A percentile compares a stretch with the other conserved stretches of the same genome.
These are phyloP conservation scores for Hemiscyllium ocellatum DNA, from an alignment of 2,113 vertebrate genomes.

Conservation along the genomic window DNA sequence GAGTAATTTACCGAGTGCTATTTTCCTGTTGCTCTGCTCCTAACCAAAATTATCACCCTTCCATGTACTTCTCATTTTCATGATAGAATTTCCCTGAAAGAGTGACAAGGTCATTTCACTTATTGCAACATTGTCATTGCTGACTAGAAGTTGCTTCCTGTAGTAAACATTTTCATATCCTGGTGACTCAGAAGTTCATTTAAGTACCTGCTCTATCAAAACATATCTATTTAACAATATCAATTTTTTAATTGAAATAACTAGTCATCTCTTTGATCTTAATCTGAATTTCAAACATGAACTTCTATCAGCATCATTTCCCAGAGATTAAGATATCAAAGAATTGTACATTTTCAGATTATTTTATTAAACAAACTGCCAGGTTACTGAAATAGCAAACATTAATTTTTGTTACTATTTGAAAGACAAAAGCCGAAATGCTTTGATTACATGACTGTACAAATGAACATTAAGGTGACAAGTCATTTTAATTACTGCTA, in stretches of 20 bases:
- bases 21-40: not conserved
- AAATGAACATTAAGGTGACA: constrained; percentile 9
- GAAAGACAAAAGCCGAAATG: not conserved
- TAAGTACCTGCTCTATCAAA: not conserved
- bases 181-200: not conserved
- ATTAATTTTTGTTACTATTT: not conserved
- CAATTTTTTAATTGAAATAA: not conserved
- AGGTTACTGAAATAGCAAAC: not conserved
- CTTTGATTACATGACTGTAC: not conserved
- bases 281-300: not conserved
- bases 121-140: not conserved
- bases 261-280: not conserved
- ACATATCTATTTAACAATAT: not conserved
- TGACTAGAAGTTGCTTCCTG: not conserved
- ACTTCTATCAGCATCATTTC: not conserved
- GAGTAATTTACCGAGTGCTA: not conserved
- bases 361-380: not conserved
- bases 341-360: not conserved
- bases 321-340: not conserved
- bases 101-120: not conserved
- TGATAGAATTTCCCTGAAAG: not conserved
- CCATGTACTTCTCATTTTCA: not conserved
- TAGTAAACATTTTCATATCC: not conserved
- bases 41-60: not conserved
- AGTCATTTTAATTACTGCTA: not conserved